Base-by-base conservation (phyloP, 2,888 invertebrate genomes). In the Eupsilia transversa region DNA sequence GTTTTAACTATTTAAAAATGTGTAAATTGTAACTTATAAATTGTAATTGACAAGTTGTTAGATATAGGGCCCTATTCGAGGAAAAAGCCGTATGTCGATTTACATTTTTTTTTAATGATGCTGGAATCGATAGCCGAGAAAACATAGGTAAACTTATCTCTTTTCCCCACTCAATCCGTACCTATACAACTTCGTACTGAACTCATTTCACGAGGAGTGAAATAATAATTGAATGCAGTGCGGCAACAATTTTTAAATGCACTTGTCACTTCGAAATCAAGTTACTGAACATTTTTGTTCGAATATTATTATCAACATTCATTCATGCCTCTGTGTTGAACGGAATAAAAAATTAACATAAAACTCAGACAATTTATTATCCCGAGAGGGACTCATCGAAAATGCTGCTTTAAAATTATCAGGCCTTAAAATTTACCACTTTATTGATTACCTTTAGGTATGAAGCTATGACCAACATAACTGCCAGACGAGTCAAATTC, bases 301-400 rank as follows among this genome's bases (percentile, higher is more conserved):
- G 38, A 70, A 78, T 67, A 81, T 84, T 79, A 73, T 82, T 72
- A 76, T 64, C 68, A 46, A 35, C 27, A 49, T 52, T 73, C n/a
- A 56, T 69, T 70, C 35, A 7, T 35, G 23, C 69, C 38, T 84
- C 79, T 82, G 71, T 75, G 77, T 64, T 75, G 68, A 67, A 74
- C 33, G 71, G 68, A 56, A 79, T 78, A 80, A 82, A 83, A 83
- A 82, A 85, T 85, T 82, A 64, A 76, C 74, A 72, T 80, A 74
- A 72, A 74, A 82, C 68, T 74, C 70, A 17, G 57, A 68, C 38
- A 63, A 77, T 72, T 84, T 65, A 82, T 77, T 74, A 67, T 67
- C 72, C 72, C 74, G 64, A 17, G 46, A 74, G 66, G n/a, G 10
- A 57, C 43, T 77, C 72, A 61, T 74, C 65, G 71, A 71, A 79